Evolutionary conservation across 2,113 vertebrate genomes (phyloP).

Genomic region (Notarius quadriscutis): DNA sequence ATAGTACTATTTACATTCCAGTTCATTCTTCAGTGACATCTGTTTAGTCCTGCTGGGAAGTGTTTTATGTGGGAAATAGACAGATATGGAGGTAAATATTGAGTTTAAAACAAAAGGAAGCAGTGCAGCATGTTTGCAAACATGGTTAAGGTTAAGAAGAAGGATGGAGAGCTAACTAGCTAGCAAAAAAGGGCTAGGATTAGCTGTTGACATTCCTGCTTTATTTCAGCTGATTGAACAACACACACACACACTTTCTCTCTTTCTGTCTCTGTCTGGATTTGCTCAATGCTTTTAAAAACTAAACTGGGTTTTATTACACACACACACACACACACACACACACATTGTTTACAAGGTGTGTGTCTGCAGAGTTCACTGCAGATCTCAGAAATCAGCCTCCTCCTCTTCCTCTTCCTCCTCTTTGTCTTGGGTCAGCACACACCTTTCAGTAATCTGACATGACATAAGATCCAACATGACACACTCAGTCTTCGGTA

Average conservation of each 20-base stretch:
- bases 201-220: conserved; percentile 40
- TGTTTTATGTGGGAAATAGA: too few relatives aligned
- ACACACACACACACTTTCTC: background rate
- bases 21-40: background rate
- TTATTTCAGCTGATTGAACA: conserved; percentile 15
- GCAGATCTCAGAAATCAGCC: conserved; percentile 17
- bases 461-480: background rate
- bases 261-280: too few relatives aligned
- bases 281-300: background rate
- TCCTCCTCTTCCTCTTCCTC: background rate
- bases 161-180: background rate
- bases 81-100: too few relatives aligned
- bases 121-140: background rate
- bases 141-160: background rate
- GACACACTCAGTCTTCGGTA: background rate
- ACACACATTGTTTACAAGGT: conserved; percentile 7
- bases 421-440: background rate
- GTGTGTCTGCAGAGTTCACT: conserved; percentile 1
- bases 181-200: background rate
- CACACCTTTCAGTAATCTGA: background rate
- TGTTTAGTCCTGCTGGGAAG: background rate
- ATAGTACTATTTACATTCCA: too few relatives aligned
- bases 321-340: too few relatives aligned
- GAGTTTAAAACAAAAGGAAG: background rate
- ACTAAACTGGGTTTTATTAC: background rate